Evolutionary conservation across 2,888 invertebrate species (phyloP), one percentile per base, ranked within the genome.

Genomic region (Drosophila anomelani): DNA sequence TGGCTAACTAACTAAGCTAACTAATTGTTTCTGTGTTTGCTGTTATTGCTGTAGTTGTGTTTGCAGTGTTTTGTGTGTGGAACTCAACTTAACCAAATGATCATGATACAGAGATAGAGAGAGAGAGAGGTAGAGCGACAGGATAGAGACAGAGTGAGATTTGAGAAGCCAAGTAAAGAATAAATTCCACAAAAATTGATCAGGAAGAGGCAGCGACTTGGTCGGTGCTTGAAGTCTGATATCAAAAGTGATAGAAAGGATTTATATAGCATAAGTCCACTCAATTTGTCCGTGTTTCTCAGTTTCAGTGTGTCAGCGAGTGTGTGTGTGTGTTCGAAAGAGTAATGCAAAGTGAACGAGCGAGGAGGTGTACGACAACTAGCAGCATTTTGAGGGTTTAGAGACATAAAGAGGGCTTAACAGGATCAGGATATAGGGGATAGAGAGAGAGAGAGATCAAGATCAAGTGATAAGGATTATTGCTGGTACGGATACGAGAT

Each of bases 281-380:
- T 84, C 67, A 60, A 66, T 60, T 68, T 64, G 49, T 68, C 23
- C 39, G 47, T 39, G 64, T 62, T 39, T 63, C 13, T 32, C 29
- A 17, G 61, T 59, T 20, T 57, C 9, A 39, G 53, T 56, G 55
- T 20, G 43, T 56, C 9, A 36, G 51, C 57, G 54, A 26, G 44
- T 55, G 43, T 57, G 51, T 62, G 53, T 39, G 46, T 59, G 55
- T 62, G 55, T 66, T 53, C 51, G 53, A 53, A 46, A 63, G 64
- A 68, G 75, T 79, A 71, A 85, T 80, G 80, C 81, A 81, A 75
- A 79, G 77, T 69, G 78, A 85, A 74, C 63, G 75, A 75, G 76
- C 63, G 63, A 80, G 64, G 84, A 86, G 69, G 79, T 86, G 85
- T 88, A 78, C 63, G 79, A 86, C 75, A 84, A 72, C 72, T 83